Base-by-base conservation (phyloP, 2,797 vertebrate species). In the Artibeus jamaicensis region DNA sequence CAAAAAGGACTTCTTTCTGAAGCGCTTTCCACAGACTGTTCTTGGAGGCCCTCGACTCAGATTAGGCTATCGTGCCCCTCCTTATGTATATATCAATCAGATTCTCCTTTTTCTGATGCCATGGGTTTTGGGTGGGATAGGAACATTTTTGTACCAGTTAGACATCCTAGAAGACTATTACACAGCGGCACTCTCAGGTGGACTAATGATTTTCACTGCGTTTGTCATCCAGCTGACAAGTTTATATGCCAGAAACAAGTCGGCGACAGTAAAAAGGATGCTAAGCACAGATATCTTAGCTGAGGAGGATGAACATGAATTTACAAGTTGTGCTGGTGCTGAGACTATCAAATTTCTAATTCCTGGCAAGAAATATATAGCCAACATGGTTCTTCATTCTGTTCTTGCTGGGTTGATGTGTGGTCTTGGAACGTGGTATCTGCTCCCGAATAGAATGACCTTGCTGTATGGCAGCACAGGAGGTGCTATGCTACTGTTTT, bases 1-100 rank as follows among this genome's bases (percentile, higher is more conserved):
- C 98, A 99, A 99, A 88, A 99, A 99, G 98, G 99, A 99, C 98
- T 99, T 99, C 99, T 99, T 99, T 98, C 99, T 99, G 99, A 99
- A 99, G 98, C 99, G 99, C 85, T 99, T 99, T 98, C 99, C 99
- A 55, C 99, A 99, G 98, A 99, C 99, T 1, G 82, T 99, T 91
- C 99, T 99, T 97, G 99, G 99, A 97, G 99, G 99, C 85, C 99
- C 99, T 48, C 99, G 99, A 84, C 98, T 99, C 97, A 99, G 99
- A 98, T 98, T 99, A 98, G 99, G 99, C 98, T 99, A 99, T 96
- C 99, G 99, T 85, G 99, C 99, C 67, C 99, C 99, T 89, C 98
- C 99, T 1, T 99, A 99, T 57, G 95, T 99, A 87, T 99, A 99
- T 6, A 98, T 99, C 96, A 99, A 99, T 96, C 99, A 99, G 95